Conservation (phyloP, 2,888 invertebrate genomes). For the Eudasyphora cyanicolor region DNA sequence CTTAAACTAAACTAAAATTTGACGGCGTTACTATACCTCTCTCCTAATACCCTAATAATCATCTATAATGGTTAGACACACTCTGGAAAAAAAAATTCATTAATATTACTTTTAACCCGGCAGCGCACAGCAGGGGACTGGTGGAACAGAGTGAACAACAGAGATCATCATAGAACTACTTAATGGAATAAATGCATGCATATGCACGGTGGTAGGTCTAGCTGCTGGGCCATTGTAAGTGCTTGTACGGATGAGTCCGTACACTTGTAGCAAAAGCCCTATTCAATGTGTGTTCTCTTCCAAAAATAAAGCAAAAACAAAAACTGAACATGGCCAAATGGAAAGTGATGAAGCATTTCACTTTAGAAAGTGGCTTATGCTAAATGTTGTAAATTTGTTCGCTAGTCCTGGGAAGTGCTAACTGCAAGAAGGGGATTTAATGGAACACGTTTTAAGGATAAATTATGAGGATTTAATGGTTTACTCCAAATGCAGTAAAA, state of each 20-base stretch:
- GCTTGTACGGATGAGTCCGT: too few relatives aligned
- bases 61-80: constrained; percentile 38
- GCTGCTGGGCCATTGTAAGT: too few relatives aligned
- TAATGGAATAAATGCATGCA: constrained; percentile 43
- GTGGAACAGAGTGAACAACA: background rate
- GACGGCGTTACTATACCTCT: background rate
- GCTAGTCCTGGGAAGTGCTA: background rate
- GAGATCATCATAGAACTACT: constrained; percentile 25
- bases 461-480: too few relatives aligned
- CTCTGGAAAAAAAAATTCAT: constrained; percentile 42
- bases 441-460: too few relatives aligned
- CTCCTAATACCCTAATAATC: background rate
- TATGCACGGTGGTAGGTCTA: constrained; percentile 16
- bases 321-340: constrained; percentile 9
- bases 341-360: constrained; percentile 32
- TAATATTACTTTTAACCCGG: constrained; percentile 49
- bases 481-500: too few relatives aligned
- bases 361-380: constrained; percentile 2
- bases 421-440: too few relatives aligned
- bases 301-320: too few relatives aligned
- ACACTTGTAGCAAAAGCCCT: too few relatives aligned
- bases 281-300: too few relatives aligned
- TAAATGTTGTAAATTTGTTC: background rate
- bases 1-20: too few relatives aligned
- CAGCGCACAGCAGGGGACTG: background rate